phyloP scores from a whole-genome alignment of 2,888 invertebrate species.

The Eupithecia subumbrata region DNA sequence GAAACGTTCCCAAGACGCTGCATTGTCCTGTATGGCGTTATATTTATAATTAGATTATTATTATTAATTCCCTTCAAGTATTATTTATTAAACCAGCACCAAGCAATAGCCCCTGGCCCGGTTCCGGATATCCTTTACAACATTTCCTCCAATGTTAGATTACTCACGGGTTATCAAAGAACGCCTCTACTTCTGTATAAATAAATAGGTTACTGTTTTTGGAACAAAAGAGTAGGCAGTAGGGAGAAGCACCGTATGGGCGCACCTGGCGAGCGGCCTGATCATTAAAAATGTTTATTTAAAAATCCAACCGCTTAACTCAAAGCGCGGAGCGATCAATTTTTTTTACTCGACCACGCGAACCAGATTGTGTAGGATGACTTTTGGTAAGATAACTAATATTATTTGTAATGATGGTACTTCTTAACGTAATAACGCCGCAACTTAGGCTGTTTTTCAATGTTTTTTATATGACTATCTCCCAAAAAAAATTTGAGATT shows the following conservation, averaged over 20 bases:
- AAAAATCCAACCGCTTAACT: slow-evolving; percentile 83
- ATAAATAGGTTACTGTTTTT: slow-evolving; percentile 78
- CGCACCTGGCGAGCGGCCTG: slow-evolving; percentile 79
- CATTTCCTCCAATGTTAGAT: slow-evolving; percentile 25
- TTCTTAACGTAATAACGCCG: no score
- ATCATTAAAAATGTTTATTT: slow-evolving; percentile 85
- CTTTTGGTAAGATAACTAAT: not conserved
- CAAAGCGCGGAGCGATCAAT: slow-evolving; percentile 62
- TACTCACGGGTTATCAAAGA: slow-evolving; percentile 33
- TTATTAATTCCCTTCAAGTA: not conserved
- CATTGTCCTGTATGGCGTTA: not conserved
- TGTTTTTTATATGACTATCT: no score
- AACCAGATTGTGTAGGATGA: not conserved
- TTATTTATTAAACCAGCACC: not conserved
- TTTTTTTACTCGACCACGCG: slow-evolving; percentile 37
- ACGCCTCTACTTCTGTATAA: slow-evolving; percentile 50
- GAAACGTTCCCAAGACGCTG: not conserved
- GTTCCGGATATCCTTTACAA: slow-evolving; percentile 34
- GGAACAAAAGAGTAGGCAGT: slow-evolving; percentile 75
- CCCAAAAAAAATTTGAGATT: no score
- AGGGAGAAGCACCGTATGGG: slow-evolving; percentile 73
- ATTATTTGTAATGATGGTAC: not conserved
- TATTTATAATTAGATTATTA: not conserved
- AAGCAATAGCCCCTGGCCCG: slow-evolving; percentile 21
- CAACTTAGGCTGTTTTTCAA: no score